Percentiles rank a stretch among this genome's conserved stretches.
Evolutionary conservation across 2,113 vertebrate species (phyloP).

Genomic region (Erythrocebus patas): DNA sequence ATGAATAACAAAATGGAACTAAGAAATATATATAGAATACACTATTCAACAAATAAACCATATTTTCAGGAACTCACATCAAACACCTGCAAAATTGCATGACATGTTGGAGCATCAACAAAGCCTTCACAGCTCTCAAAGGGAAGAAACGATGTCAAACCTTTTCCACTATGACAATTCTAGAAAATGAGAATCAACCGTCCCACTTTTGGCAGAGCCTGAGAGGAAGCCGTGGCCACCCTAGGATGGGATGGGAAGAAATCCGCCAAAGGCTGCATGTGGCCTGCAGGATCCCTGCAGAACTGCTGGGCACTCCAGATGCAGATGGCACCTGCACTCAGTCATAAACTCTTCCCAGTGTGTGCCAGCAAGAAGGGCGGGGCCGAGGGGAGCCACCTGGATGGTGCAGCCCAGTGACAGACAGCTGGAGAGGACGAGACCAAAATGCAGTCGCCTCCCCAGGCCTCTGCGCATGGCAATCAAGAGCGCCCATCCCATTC

Average conservation of each 20-base stretch:
- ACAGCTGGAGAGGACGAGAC: neutral
- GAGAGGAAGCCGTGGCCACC: rapidly evolving
- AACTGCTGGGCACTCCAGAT: neutral
- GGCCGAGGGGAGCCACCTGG: neutral
- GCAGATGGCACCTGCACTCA: rapidly evolving
- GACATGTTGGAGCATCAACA: neutral
- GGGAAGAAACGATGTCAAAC: neutral
- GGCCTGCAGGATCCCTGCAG: rapidly evolving
- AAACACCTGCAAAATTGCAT: neutral
- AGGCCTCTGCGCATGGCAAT: rapidly evolving
- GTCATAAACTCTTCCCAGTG: rapidly evolving
- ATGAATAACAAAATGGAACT: neutral
- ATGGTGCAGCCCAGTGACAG: rapidly evolving
- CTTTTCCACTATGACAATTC: neutral
- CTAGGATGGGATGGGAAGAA: rapidly evolving
- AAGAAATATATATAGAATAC: neutral
- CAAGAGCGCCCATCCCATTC: no score
- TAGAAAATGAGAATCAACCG: no score
- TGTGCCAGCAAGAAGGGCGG: rapidly evolving
- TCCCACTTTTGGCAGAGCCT: neutral
- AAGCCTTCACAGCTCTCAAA: neutral
- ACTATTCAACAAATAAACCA: rapidly evolving
- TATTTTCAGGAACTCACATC: rapidly evolving
- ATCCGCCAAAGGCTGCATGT: rapidly evolving
- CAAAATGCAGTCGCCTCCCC: neutral